Conservation (phyloP, 2,888 invertebrate genomes). For the Apodemia zela region DNA sequence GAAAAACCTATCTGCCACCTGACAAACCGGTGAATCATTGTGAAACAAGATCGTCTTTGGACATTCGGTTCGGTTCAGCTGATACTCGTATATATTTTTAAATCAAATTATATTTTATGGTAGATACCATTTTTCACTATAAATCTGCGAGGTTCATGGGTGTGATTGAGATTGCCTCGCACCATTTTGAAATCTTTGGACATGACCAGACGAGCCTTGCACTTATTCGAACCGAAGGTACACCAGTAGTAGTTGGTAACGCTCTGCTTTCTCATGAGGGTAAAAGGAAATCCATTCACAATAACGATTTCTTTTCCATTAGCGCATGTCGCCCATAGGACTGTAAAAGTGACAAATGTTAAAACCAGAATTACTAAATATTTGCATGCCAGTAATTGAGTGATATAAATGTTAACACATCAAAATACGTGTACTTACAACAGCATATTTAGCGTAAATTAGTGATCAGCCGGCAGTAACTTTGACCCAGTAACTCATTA, state of each 20-base stretch:
- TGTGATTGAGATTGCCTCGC: constrained; percentile 50
- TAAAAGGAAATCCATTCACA: constrained; percentile 42
- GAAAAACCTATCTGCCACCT: background rate
- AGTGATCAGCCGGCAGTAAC: no score
- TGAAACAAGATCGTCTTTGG: background rate
- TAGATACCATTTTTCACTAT: constrained; percentile 37
- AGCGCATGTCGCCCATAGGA: background rate
- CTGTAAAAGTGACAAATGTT: constrained; percentile 13
- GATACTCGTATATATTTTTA: background rate
- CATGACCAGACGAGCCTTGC: constrained; percentile 30
- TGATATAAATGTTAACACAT: no score
- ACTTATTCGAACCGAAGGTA: constrained; percentile 24
- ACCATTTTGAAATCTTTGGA: constrained; percentile 22
- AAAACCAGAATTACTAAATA: background rate
- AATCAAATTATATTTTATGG: constrained; percentile 30
- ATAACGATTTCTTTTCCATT: constrained; percentile 39
- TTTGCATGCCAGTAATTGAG: background rate
- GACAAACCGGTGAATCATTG: background rate
- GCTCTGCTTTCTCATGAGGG: constrained; percentile 30
- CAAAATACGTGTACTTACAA: no score
- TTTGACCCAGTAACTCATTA: no score
- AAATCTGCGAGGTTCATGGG: constrained; percentile 47
- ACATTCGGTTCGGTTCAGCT: background rate
- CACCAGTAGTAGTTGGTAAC: constrained; percentile 35
- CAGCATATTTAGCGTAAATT: no score